Evolutionary conservation across 2,797 vertebrate genomes (phyloP), one percentile per base, ranked within the genome.

Genomic region (Poecilia velifera): DNA sequence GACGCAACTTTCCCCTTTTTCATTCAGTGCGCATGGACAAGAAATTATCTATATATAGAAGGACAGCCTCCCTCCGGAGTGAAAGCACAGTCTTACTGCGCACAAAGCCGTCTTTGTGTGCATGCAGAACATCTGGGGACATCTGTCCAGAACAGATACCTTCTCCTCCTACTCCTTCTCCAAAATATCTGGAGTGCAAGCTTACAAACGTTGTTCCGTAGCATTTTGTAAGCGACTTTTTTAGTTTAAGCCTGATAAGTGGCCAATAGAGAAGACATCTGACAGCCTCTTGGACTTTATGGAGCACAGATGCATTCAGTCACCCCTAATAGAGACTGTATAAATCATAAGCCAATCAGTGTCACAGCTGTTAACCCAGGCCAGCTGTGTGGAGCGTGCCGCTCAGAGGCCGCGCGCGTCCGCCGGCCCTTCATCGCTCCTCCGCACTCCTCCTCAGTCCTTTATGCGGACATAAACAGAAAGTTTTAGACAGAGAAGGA

Each of bases 301-400:
- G 70, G 72, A 43, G 74, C 84, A 79, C 94, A 95, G 93, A 92
- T 86, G 88, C 90, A 84, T 94, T 91, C 76, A 34, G 80, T 95
- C 94, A 90, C 71, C 85, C 76, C 88, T 88, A 82, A 91, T 90
- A 84, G 92, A 41, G 12, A 70, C 12, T 59, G 80, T 77, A 85
- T 92, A 82, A 92, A 93, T 93, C 88, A 88, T 80, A 57, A 25
- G 80, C 75, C 87, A 85, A 88, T 94, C 87, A 66, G 80, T 74
- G 74, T 70, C 62, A 84, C 28, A 76, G 93, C 87, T 76, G 70
- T 76, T 90, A 88, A 93, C 94, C 92, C 79, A 62, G 76, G 78
- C 90, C 94, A 95, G 93, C 95, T 95, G 94, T 82, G 90, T 74
- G 87, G 84, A 93, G 89, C 51, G 88, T 91, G 92, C 89, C 78